Base-by-base conservation (phyloP, 2,888 invertebrate genomes). In the Drosophila falleni region DNA sequence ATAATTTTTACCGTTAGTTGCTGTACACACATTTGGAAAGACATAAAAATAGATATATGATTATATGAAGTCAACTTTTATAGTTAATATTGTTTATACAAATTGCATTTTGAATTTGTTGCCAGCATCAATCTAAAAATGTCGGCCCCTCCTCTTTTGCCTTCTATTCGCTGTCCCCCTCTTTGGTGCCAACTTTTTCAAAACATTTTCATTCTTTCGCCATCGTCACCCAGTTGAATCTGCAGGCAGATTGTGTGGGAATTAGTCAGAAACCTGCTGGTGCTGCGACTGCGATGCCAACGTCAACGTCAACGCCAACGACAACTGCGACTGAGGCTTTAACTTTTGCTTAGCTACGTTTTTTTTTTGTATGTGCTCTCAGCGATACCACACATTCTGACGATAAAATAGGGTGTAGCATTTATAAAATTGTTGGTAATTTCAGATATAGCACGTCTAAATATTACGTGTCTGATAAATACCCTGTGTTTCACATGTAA, bases 251-350 rank as follows among this genome's bases (percentile, higher is more conserved):
- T 55, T 71, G 66, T 71, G 65, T 71, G 66, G 56, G 78, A 78
- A 84, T 90, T 89, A 89, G 87, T 89, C 89, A 89, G 83, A 87
- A 90, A 90, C 89, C 89, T 81, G 89, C 79, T 81, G 77, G 66
- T 65, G 58, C 49, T 13, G 35, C 35, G 11, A 16, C 49, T 29
- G 46, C 64, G 23, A 46, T 19, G 50, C 0, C 50, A n/a, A 9
- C 51, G 26, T 4, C 9, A 23, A 31, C 47, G 4, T 26, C 13
- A 13, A 16, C 47, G 4, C 29, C 16, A 13, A 16, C 54, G 4
- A 31, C 41, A 41, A 9, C 56, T 31, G 37, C 16, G 46, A 9
- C 56, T 31, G 37, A n/a, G 46, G 59, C 46, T 55, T 33, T 33
- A 60, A 23, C 46, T 60, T 51, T 60, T 51, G 51, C 41, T 65